A percentile compares a stretch with the other conserved stretches of the same genome.
phyloP scores from a whole-genome alignment of 2,888 invertebrate genomes.

The Sinohyriopsis cumingii region DNA sequence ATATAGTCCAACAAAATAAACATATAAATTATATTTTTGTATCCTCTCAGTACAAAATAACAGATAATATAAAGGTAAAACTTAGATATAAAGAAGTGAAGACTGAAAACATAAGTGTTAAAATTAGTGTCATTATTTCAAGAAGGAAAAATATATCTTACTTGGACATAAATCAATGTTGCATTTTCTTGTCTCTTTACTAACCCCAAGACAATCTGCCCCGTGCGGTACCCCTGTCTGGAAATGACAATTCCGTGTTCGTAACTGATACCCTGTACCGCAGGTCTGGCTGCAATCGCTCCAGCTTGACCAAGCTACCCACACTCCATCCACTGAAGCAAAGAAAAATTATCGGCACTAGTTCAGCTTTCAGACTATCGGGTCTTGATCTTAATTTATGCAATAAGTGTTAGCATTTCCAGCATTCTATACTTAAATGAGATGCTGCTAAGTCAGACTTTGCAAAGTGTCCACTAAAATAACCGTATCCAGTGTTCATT shows the following conservation, averaged over 20 bases:
- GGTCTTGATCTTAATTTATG: too few species aligned
- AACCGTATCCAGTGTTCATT: too few species aligned
- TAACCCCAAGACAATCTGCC: conserved; percentile 19
- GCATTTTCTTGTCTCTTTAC: conserved; percentile 20
- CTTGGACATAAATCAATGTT: conserved; percentile 27
- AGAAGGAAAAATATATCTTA: conserved; percentile 7
- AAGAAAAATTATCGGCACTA: neutral
- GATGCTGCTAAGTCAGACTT: too few species aligned
- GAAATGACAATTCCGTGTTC: conserved; percentile 30
- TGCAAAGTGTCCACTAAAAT: too few species aligned
- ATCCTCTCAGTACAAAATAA: too few species aligned
- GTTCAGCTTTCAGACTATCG: too few species aligned
- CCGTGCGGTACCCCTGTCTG: conserved; percentile 26
- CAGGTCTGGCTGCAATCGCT: conserved; percentile 19
- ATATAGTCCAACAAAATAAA: too few species aligned
- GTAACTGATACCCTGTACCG: conserved; percentile 16
- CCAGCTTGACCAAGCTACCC: conserved; percentile 24
- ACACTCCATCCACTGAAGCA: conserved; percentile 28
- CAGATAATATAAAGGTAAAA: too few species aligned
- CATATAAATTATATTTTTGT: too few species aligned
- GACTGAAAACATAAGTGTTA: neutral
- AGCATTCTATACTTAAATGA: too few species aligned
- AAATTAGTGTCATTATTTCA: neutral
- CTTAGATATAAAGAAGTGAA: too few species aligned
- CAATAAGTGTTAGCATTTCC: too few species aligned